Evolutionary conservation across 2,888 invertebrate genomes (phyloP), one percentile per base, ranked within the genome.

Genomic region (Merodon equestris): DNA sequence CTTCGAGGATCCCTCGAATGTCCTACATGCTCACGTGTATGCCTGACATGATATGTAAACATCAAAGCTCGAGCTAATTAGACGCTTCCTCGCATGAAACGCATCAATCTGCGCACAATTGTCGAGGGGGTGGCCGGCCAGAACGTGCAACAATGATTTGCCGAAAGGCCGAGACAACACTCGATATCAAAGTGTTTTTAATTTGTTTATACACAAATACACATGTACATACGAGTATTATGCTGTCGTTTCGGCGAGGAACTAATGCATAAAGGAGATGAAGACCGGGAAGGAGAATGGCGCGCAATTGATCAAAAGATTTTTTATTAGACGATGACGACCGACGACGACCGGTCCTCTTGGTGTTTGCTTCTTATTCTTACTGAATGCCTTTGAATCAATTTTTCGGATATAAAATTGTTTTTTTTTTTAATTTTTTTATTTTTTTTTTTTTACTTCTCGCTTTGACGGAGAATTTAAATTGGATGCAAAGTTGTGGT

Each of bases 151-250:
- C 44, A 74, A 48, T 64, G 70, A 64, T 64, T 70, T 75, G 42
- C 75, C 70, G 70, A 75, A 64, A 75, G 75, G 64, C 75, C 75
- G 58, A 64, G 57, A 72, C 73, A 72, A 67, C 73, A 73, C 73
- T 73, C 77, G 77, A 77, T 77, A 77, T 77, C 77, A 77, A 73
- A 77, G 77, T 77, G 77, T 77, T 77, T 73, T 73, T 73, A 77
- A 77, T 77, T 77, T 77, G 73, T 68, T 77, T 77, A 73, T 73
- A 63, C 66, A 61, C 76, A 56, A 56, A 7, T 27, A 2, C 27
- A 27, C 7, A 27, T 7, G 7, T 27, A 27, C 27, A 4, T 27
- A 27, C 27, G n/a, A n/a, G n/a, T n/a, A 27, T 45, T 34, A 7
- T 19, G 10, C 51, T 27, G 27, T 27, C 27, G 27, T 4, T 27